Conservation (phyloP, 2,888 invertebrate species). For the Habroteleia sp. region DNA sequence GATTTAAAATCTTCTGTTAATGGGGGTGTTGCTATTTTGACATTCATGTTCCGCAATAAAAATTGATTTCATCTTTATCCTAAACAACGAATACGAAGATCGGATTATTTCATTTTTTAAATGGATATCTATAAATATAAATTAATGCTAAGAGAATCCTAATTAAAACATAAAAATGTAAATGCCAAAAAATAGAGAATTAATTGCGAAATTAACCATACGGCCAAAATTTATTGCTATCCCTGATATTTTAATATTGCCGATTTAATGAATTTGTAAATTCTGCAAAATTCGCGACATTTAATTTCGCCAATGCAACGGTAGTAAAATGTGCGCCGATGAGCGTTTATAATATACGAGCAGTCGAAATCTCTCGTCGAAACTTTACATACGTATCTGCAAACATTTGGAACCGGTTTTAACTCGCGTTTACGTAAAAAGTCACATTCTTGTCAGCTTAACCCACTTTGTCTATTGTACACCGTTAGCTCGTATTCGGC, state of each 20-base stretch:
- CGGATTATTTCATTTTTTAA: no score
- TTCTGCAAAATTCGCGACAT: constrained; percentile 1
- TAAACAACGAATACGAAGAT: no score
- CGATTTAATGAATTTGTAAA: constrained; percentile 16
- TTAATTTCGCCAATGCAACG: constrained; percentile 13
- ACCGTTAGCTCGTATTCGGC: constrained; percentile 71
- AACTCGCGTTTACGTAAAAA: constrained; percentile 17
- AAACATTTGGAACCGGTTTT: constrained; percentile 63
- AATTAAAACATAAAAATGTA: constrained; percentile 27
- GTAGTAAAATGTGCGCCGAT: constrained; percentile 10
- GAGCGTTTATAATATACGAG: background rate
- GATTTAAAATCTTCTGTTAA: no score
- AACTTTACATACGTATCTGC: constrained; percentile 25
- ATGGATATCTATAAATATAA: no score
- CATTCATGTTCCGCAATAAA: no score
- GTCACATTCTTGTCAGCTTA: constrained; percentile 20
- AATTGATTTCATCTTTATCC: no score
- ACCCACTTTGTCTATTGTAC: constrained; percentile 43
- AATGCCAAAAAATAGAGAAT: no score
- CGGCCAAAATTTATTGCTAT: constrained; percentile 1
- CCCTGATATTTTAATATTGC: constrained; percentile 6
- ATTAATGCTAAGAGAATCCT: no score
- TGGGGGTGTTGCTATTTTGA: no score
- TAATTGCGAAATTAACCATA: constrained; percentile 2
- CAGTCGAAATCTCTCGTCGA: constrained; percentile 1